Conservation (phyloP, 2,113 vertebrate species). For the Pogonocichla stellata region DNA sequence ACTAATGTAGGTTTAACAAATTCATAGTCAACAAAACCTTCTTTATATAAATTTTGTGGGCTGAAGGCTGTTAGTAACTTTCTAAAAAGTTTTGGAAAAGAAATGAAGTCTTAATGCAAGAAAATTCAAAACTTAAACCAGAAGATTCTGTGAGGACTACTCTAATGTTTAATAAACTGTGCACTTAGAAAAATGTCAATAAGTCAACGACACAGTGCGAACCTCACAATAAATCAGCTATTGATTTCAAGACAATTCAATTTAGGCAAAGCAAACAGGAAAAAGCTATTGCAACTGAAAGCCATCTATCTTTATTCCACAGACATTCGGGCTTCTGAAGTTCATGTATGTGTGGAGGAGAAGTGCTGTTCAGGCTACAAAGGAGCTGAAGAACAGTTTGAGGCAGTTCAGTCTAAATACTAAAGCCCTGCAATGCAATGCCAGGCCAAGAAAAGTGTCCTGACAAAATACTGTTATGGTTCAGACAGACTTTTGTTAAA, state of each 20-base stretch:
- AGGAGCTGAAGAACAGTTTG: slow-evolving; percentile 22
- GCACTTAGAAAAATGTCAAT: not conserved
- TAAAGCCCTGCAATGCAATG: not conserved
- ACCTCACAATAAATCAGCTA: slow-evolving; percentile 20
- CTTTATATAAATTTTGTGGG: slow-evolving; percentile 41
- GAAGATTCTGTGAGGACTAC: not conserved
- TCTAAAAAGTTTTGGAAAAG: not conserved
- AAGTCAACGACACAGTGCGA: not conserved
- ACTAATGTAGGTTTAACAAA: slow-evolving; percentile 19
- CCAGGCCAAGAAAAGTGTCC: not conserved
- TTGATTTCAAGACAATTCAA: slow-evolving; percentile 16
- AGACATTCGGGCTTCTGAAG: not conserved
- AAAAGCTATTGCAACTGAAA: not conserved
- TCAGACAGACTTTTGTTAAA: not conserved
- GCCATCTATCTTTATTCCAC: not conserved
- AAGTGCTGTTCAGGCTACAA: not conserved
- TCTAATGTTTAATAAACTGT: not conserved
- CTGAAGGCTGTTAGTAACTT: slow-evolving; percentile 1
- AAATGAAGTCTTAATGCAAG: not conserved
- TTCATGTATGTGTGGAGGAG: not conserved
- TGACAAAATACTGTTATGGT: not conserved
- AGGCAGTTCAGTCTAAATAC: not conserved
- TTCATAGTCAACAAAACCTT: slow-evolving; percentile 34
- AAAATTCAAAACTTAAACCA: not conserved
- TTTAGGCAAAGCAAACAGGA: not conserved